Evolutionary conservation across 2,113 vertebrate genomes (phyloP).

Genomic region (Poicephalus gulielmi): DNA sequence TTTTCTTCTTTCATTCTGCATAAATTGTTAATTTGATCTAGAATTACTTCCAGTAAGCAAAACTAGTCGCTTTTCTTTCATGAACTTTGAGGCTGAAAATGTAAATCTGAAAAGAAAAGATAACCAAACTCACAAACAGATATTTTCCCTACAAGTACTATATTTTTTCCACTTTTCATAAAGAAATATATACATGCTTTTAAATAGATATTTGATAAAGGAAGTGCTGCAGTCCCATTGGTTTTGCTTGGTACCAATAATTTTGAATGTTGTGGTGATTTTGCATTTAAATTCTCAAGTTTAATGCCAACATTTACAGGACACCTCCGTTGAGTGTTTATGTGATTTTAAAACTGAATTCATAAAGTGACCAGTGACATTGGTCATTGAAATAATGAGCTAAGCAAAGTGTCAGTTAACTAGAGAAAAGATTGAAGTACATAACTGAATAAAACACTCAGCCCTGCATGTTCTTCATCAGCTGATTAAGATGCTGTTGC

Average conservation of each 20-base stretch:
- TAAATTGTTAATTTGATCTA: background rate
- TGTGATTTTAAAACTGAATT: background rate
- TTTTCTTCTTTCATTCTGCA: background rate
- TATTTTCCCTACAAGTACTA: background rate
- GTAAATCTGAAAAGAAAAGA: background rate
- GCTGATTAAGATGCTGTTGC: background rate
- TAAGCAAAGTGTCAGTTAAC: background rate
- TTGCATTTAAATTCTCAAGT: background rate
- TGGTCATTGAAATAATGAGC: background rate
- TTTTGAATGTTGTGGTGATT: background rate
- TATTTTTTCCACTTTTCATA: background rate
- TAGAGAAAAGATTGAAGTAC: background rate
- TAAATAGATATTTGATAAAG: background rate
- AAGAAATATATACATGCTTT: background rate
- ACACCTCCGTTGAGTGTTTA: background rate
- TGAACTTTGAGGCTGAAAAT: background rate
- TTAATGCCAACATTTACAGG: background rate
- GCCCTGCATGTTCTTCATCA: background rate
- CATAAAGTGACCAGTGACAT: background rate
- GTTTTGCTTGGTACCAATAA: background rate
- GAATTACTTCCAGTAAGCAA: background rate
- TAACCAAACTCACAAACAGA: background rate
- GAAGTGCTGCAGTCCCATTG: background rate
- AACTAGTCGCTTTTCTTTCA: background rate
- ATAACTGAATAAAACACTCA: background rate